A percentile compares a stretch with the other conserved stretches of the same genome.
These are phyloP conservation scores for Hucho hucho DNA, from an alignment of 2,113 vertebrate species.

Conservation along the genomic window DNA sequence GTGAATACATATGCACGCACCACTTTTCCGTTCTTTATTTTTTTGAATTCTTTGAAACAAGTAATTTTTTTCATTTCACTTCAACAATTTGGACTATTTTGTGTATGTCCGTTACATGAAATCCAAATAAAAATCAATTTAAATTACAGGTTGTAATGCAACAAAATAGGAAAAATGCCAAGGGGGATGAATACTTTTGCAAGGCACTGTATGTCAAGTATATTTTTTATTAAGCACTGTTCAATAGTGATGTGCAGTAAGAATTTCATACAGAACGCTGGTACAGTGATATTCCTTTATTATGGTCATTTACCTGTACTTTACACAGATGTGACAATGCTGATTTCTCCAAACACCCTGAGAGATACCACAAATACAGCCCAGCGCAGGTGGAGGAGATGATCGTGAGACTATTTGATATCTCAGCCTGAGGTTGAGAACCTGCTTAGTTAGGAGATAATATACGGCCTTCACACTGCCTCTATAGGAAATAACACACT, in stretches of 20 bases:
- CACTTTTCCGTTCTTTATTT: too few relatives aligned
- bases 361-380: conserved; percentile 66
- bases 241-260: background rate
- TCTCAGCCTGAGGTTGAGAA: conserved; percentile 68
- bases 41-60: too few relatives aligned
- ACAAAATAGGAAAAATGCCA: too few relatives aligned
- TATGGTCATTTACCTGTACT: background rate
- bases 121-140: too few relatives aligned
- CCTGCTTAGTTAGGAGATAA: background rate
- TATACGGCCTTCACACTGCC: background rate
- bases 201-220: too few relatives aligned
- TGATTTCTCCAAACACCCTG: conserved; percentile 80
- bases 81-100: too few relatives aligned
- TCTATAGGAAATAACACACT: background rate
- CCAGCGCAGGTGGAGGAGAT: conserved; percentile 82
- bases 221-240: too few relatives aligned
- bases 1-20: too few relatives aligned
- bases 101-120: too few relatives aligned
- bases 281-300: background rate
- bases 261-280: background rate
- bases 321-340: conserved; percentile 70
- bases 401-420: conserved; percentile 81
- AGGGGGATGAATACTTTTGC: too few relatives aligned
- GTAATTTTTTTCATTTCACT: too few relatives aligned
- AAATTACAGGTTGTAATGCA: too few relatives aligned